Base-by-base conservation (phyloP, 2,113 vertebrate genomes). In the Oreotrochilus melanogaster region DNA sequence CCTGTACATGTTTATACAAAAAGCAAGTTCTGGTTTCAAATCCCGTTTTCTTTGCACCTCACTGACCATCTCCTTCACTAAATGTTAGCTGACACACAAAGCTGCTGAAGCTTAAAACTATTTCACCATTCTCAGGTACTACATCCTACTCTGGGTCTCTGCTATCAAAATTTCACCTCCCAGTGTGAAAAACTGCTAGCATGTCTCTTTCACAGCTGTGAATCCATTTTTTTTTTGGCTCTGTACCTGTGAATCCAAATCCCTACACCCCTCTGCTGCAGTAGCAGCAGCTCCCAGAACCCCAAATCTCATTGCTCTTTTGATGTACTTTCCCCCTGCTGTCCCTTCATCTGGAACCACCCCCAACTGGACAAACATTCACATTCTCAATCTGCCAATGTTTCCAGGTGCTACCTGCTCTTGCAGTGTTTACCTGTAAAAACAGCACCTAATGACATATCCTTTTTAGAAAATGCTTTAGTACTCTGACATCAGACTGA, bases 21-120 rank as follows among this genome's bases (percentile, higher is more conserved):
- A 94, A 60, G 22, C 18, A 37, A 62, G 78, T 84, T 67, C 95
- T 94, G 94, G 47, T 95, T 97, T 95, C 89, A 94, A 94, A 95
- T 95, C 92, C 92, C 95, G 89, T 94, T 97, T 95, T 86, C 81
- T 93, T 92, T 71, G 79, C 69, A 86, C 47, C 51, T 64, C 88
- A 89, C 30, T 35, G 43, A 92, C 56, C 72, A 70, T 84, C 88
- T 93, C 83, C 69, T 78, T 89, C 66, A 33, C 64, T 79, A 82
- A 92, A 87, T 45, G 58, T 48, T 48, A 91, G n/a, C 25, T 8
- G 23, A 93, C 31, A 84, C n/a, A 67, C 39, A 81, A 91, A 89
- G 43, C 21, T 89, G n/a, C 39, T 89, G 35, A n/a, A 85, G 22
- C 9, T 87, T 89, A 61, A 88, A 86, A 76, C 17, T 48, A 39